Base-by-base conservation (phyloP, 1,140 invertebrate species). In the Hypothenemus hampei region DNA sequence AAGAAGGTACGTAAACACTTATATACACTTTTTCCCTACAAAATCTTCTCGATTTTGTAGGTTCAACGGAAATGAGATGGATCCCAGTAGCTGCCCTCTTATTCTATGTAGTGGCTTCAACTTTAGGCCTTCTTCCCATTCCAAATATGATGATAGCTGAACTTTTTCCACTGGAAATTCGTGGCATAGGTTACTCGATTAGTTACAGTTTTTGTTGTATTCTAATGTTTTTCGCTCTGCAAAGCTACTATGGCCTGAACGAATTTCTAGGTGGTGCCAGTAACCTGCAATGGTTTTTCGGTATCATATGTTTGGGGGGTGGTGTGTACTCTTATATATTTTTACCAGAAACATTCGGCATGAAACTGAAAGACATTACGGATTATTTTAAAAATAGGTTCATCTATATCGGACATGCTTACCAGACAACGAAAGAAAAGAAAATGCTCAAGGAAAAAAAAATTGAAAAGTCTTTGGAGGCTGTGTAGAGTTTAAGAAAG, bases 311-410 rank as follows among this genome's bases (percentile, higher is more conserved):
- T 0, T 51, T 84, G 1, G 62, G 77, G 0, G 77, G 81, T 2
- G 26, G 75, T 0, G 62, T 79, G 1, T 84, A 82, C 61, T 79
- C 82, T 7, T 78, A 76, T 48, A 62, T 84, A 13, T 73, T 82
- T 57, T 70, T 87, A 7, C 85, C 85, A 0, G 85, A 88, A 69
- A 87, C 85, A 1, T 84, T 85, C 65, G 78, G 76, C 7, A 82
- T 80, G 64, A 80, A 78, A 45, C 69, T 86, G 1, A 76, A 76
- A 3, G 83, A 87, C 63, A 86, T 88, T 48, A 75, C 81, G 57
- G 72, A 77, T n/a, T 80, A 81, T 60, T 81, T 81, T 61, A 65
- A 73, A 8, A 68, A 71, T 23, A 75, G 78, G 60, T 65, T 54
- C 8, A 57, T 72, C 8, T 74, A 68, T 56, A 59, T 68, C 26